Conservation (phyloP, 2,113 vertebrate genomes). For the Euleptes europaea region DNA sequence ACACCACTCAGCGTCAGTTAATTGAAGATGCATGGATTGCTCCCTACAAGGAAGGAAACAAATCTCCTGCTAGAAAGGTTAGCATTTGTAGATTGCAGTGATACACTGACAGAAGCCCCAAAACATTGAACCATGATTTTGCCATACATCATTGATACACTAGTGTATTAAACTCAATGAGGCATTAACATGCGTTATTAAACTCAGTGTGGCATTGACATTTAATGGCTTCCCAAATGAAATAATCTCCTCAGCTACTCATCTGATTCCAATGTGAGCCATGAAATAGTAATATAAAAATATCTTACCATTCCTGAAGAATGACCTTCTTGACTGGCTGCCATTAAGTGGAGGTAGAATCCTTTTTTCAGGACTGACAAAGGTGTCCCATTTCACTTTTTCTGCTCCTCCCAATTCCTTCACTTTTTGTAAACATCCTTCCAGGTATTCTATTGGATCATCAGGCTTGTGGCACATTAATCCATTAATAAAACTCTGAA, state of each 20-base stretch:
- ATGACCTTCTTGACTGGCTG: slow-evolving; percentile 89
- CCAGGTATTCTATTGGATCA: slow-evolving; percentile 95
- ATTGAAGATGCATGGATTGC: no score
- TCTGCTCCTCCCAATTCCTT: slow-evolving; percentile 92
- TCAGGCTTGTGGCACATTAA: slow-evolving; percentile 95
- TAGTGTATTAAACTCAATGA: not conserved
- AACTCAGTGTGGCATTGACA: not conserved
- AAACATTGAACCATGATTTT: not conserved
- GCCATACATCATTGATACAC: not conserved
- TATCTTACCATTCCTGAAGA: slow-evolving; percentile 93
- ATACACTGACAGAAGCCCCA: not conserved
- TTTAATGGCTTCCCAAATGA: not conserved
- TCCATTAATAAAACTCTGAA: slow-evolving; percentile 95
- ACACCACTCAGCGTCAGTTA: no score
- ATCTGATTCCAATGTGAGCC: not conserved
- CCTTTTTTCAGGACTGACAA: slow-evolving; percentile 96
- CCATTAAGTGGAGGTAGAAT: slow-evolving; percentile 92
- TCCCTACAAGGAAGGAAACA: no score
- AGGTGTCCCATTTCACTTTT: slow-evolving; percentile 97
- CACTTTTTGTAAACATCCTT: slow-evolving; percentile 92
- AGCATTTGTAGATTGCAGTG: not conserved
- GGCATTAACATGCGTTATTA: not conserved
- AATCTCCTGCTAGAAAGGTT: not conserved
- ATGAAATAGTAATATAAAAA: not conserved
- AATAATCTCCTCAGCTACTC: not conserved